Evolutionary conservation across 2,113 vertebrate genomes (phyloP).

Genomic region (Mesoclemmys tuberculata): DNA sequence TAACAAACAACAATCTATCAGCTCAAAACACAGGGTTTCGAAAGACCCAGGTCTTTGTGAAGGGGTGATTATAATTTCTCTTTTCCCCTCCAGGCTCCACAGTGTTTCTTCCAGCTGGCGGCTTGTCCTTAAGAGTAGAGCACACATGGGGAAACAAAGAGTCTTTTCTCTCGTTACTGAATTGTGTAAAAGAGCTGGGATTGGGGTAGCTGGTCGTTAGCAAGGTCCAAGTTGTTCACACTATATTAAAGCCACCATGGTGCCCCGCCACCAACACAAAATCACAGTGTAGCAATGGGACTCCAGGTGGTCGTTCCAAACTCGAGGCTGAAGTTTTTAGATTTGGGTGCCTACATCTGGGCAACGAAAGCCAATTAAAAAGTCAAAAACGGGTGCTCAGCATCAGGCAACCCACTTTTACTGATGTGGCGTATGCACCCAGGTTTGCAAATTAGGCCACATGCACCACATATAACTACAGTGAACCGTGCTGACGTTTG

Average conservation of each 20-base stretch:
- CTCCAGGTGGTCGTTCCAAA: background rate
- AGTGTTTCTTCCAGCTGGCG: background rate
- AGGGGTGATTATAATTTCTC: background rate
- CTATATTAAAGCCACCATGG: background rate
- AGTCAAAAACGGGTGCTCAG: too few relatives aligned
- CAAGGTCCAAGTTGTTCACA: background rate
- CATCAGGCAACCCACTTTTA: background rate
- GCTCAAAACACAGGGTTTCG: background rate
- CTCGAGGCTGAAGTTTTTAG: background rate
- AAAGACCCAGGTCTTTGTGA: accelerated
- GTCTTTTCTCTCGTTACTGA: background rate
- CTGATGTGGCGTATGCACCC: background rate
- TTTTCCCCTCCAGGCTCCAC: background rate
- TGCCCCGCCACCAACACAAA: background rate
- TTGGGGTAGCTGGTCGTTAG: background rate
- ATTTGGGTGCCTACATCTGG: background rate
- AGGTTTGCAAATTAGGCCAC: background rate
- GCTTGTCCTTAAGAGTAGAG: too few relatives aligned
- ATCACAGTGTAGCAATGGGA: background rate
- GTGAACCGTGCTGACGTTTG: background rate
- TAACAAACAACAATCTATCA: background rate
- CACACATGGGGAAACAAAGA: background rate
- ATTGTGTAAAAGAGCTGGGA: background rate
- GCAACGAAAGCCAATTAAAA: background rate
- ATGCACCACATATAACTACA: background rate